phyloP scores from a whole-genome alignment of 2,113 vertebrate species.

The Pseudorhombus dupliciocellatus region DNA sequence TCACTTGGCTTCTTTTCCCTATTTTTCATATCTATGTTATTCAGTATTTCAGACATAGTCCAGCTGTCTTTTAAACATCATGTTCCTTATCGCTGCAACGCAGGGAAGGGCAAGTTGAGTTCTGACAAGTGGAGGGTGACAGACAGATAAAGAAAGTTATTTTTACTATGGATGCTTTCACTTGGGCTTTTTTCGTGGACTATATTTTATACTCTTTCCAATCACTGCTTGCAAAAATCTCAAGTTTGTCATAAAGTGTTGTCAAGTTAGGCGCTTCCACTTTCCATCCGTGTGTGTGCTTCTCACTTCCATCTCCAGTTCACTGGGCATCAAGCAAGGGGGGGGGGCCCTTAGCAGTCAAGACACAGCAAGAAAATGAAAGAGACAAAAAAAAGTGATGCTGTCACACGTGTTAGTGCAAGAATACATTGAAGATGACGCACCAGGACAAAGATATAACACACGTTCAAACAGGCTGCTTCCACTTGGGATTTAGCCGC shows the following conservation, averaged over 20 bases:
- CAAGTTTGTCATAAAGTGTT: conserved; percentile 2
- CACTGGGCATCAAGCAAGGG: conserved; percentile 2
- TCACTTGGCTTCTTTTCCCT: neutral
- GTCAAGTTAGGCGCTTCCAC: neutral
- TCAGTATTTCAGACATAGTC: neutral
- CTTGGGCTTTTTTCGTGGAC: neutral
- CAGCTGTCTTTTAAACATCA: neutral
- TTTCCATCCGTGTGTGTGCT: neutral
- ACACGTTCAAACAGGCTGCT: conserved; percentile 13
- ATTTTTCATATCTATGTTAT: neutral
- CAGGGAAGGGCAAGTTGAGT: neutral
- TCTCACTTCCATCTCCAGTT: conserved; percentile 9
- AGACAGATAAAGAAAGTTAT: conserved; percentile 16
- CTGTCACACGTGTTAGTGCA: conserved; percentile 18
- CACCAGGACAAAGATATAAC: conserved; percentile 14
- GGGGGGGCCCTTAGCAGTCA: neutral
- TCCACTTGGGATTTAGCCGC: conserved; percentile 32
- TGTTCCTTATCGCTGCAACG: conserved; percentile 6
- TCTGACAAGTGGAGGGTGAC: conserved; percentile 22
- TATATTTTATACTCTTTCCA: conserved; percentile 10
- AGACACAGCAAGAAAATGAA: conserved; percentile 24
- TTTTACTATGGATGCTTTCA: neutral
- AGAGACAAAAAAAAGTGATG: conserved; percentile 25
- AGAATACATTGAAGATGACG: conserved; percentile 4
- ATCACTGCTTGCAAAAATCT: neutral